Evolutionary conservation across 1,140 invertebrate species (phyloP), one percentile per base, ranked within the genome.

Genomic region (Diorhabda carinulata): DNA sequence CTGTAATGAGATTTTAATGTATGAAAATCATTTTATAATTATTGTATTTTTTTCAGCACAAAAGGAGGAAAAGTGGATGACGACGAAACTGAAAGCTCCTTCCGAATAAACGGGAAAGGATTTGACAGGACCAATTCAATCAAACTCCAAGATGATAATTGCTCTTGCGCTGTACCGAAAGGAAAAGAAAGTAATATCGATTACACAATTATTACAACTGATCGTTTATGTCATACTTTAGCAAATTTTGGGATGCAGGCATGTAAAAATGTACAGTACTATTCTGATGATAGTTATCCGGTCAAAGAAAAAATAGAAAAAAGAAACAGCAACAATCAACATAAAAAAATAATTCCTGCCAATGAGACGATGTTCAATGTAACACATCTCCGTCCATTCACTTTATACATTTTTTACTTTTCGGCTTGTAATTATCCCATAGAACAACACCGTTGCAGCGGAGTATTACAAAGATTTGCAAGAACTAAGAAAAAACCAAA

Each of bases 321-420:
- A 7, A 64, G 63, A 52, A 10, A 64, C 47, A 57, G 45, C n/a
- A 25, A 64, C 3, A 64, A 60, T 25, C 25, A 25, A 10, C 41
- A 52, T 42, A 56, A 8, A 0, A 43, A n/a, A 0, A 8, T 25
- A 40, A 58, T 66, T 59, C 56, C 6, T 4, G 56, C 56, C 0
- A 60, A 43, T 60, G 56, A 59, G 3, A 66, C 57, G 25, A 9
- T 43, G 9, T 58, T 43, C 41, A 66, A 59, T 42, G 45, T 86
- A 2, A 75, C 69, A 1, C 76, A 81, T 40, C 73, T 87, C 45
- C 78, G 78, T 5, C 84, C 85, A 70, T 86, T 78, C 67, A 79
- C 81, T 0, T 70, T 79, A 1, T 87, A 87, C 66, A 78, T 82
- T 3, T 83, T 87, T 64, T 81, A 78, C 4, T 70, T 87, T 7